phyloP scores from a whole-genome alignment of 2,888 invertebrate genomes.

The Nomada fabriciana region DNA sequence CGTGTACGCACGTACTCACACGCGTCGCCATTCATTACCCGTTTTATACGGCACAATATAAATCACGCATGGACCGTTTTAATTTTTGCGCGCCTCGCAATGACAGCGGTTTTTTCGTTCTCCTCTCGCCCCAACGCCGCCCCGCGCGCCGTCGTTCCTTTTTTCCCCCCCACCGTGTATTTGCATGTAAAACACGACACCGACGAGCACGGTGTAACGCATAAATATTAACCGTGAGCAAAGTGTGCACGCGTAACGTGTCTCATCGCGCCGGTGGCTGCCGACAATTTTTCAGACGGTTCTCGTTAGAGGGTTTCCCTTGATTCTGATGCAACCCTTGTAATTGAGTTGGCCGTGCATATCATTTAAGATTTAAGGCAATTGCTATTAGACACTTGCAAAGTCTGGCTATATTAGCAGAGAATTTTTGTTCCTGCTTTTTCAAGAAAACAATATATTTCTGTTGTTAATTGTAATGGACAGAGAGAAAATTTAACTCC shows the following conservation, averaged over 20 bases:
- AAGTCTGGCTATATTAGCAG: no score
- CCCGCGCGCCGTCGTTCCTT: not conserved
- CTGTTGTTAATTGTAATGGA: no score
- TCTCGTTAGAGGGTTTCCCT: no score
- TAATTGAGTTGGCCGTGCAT: no score
- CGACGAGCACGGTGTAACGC: not conserved
- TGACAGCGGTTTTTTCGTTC: constrained; percentile 44
- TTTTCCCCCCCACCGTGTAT: not conserved
- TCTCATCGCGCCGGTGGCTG: not conserved
- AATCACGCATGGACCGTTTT: constrained; percentile 54
- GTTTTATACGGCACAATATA: constrained; percentile 43
- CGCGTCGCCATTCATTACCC: constrained; percentile 40
- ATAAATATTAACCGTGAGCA: constrained; percentile 44
- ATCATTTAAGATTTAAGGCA: no score
- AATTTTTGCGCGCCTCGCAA: constrained; percentile 44
- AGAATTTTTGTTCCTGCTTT: no score
- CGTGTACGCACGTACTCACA: constrained; percentile 6
- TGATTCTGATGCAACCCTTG: no score
- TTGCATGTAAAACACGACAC: constrained; percentile 35
- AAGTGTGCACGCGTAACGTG: constrained; percentile 6
- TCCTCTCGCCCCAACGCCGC: not conserved
- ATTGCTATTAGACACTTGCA: no score
- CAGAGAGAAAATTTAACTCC: no score
- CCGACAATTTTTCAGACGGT: not conserved
- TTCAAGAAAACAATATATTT: no score